These are phyloP conservation scores for Austrofundulus limnaeus DNA, from an alignment of 2,113 vertebrate genomes.

Conservation along the genomic window DNA sequence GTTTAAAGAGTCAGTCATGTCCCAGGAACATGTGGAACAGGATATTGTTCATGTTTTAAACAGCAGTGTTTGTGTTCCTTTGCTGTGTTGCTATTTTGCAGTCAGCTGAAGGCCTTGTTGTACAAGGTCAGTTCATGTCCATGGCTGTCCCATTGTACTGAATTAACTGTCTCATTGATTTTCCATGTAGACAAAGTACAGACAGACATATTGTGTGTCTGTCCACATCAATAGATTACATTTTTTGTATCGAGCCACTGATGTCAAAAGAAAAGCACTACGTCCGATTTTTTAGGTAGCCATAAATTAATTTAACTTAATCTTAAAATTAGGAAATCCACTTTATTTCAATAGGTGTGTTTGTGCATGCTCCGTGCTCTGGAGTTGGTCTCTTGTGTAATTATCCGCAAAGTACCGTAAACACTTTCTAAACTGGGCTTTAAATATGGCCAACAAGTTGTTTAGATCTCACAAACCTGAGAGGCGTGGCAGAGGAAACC, in stretches of 20 bases:
- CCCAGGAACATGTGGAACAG: too few species aligned
- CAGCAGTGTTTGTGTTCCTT: not conserved
- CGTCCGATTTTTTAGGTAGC: too few species aligned
- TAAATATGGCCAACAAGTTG: slow-evolving; percentile 1
- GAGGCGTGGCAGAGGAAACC: not conserved
- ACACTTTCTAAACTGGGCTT: slow-evolving; percentile 2
- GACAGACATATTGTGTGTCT: slow-evolving; percentile 34
- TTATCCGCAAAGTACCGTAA: not conserved
- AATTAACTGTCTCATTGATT: slow-evolving; percentile 71
- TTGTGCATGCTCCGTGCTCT: slow-evolving; percentile 12
- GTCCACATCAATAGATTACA: slow-evolving; percentile 3
- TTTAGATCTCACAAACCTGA: slow-evolving; percentile 12
- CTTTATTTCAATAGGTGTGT: not conserved
- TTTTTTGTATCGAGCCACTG: not conserved
- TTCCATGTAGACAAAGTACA: slow-evolving; percentile 54
- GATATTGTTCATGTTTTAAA: slow-evolving; percentile 4
- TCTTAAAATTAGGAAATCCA: too few species aligned
- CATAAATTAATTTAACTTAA: too few species aligned
- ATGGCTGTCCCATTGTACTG: slow-evolving; percentile 51
- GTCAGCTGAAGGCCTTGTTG: slow-evolving; percentile 18
- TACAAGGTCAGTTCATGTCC: slow-evolving; percentile 54
- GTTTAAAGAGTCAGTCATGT: too few species aligned
- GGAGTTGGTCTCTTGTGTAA: slow-evolving; percentile 10
- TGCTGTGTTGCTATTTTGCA: slow-evolving; percentile 27
- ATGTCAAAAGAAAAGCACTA: not conserved